Evolutionary conservation across 2,888 invertebrate species (phyloP).

Genomic region (Ctenicera cuprea): DNA sequence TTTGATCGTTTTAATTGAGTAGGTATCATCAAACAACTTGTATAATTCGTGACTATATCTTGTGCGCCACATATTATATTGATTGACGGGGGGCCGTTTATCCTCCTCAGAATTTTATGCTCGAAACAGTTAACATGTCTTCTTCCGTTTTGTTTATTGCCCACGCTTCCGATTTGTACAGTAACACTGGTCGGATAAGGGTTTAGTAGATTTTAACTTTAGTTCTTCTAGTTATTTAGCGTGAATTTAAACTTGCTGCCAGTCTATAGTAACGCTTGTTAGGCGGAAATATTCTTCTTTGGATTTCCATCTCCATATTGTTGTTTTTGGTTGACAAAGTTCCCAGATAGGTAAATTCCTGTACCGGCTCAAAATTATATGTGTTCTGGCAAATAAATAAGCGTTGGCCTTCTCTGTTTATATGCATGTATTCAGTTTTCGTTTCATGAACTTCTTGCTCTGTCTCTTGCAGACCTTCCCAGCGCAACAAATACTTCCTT

Average conservation of each 20-base stretch:
- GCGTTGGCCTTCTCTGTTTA: conserved; percentile 4
- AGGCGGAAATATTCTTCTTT: not conserved
- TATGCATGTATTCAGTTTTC: not conserved
- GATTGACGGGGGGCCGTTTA: not conserved
- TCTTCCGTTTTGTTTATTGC: not conserved
- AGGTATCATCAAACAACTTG: not conserved
- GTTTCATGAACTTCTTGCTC: not conserved
- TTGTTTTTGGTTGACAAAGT: not conserved
- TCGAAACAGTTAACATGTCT: not conserved
- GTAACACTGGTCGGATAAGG: not conserved
- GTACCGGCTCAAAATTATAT: not conserved
- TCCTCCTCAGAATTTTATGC: not conserved
- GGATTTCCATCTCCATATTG: not conserved
- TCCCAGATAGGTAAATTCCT: not conserved
- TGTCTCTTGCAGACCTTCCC: not conserved
- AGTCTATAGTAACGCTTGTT: not conserved
- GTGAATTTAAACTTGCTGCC: not conserved
- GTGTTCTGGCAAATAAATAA: not conserved
- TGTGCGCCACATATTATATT: not conserved
- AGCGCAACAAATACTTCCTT: not conserved
- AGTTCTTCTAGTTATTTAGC: not conserved
- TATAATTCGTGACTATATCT: not conserved
- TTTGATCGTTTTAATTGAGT: not conserved
- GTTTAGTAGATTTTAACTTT: not conserved
- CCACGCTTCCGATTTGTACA: not conserved